Evolutionary conservation across 2,113 vertebrate species (phyloP).

Genomic region (Macquaria ambigua): DNA sequence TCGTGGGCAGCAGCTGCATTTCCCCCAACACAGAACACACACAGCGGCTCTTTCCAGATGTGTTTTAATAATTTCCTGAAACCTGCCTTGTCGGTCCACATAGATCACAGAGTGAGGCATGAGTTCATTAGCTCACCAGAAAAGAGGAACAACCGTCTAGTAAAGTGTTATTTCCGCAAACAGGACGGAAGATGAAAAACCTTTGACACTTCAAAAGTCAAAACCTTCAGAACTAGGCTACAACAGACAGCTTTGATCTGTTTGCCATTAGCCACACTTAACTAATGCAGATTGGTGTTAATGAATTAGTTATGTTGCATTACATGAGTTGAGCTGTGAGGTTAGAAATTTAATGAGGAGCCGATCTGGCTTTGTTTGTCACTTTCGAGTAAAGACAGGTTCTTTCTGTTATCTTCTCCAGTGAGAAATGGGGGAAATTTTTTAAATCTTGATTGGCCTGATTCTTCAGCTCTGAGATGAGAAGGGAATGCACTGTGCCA

Average conservation of each 20-base stretch:
- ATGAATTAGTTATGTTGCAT: slow-evolving; percentile 11
- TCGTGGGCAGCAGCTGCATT: background rate
- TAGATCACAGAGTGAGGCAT: background rate
- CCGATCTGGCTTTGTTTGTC: background rate
- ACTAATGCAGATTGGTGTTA: background rate
- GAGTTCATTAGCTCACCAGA: slow-evolving; percentile 27
- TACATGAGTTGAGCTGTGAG: slow-evolving; percentile 11
- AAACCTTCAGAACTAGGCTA: background rate
- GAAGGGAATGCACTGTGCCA: slow-evolving; percentile 20
- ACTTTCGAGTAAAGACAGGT: background rate
- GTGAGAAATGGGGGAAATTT: slow-evolving; percentile 24
- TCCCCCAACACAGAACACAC: background rate
- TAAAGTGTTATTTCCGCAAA: slow-evolving; percentile 17
- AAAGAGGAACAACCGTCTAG: slow-evolving; percentile 37
- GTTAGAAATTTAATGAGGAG: slow-evolving; percentile 2
- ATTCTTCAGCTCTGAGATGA: slow-evolving; percentile 38
- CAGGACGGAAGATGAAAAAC: slow-evolving; percentile 19
- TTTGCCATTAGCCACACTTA: background rate
- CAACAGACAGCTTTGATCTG: background rate
- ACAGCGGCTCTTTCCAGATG: slow-evolving; percentile 41
- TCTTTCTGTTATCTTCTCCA: slow-evolving; percentile 5
- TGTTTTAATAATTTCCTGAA: slow-evolving; percentile 37
- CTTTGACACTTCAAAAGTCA: background rate
- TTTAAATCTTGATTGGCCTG: slow-evolving; percentile 15
- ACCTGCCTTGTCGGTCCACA: background rate